Evolutionary conservation across 2,888 invertebrate species (phyloP).

Genomic region (Brenthis daphne): DNA sequence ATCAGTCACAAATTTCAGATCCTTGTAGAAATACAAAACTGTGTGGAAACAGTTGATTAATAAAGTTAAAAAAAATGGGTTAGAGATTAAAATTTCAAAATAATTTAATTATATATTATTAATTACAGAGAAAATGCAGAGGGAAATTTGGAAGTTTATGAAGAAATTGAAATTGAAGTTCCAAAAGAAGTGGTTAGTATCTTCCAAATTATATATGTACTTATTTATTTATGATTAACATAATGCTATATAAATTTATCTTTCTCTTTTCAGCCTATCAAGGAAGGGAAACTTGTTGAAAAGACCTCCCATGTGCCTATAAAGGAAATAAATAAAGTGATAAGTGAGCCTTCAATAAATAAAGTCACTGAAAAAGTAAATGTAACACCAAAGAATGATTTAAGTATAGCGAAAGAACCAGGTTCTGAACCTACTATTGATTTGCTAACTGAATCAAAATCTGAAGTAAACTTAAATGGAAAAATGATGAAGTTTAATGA

Average conservation of each 20-base stretch:
- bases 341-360: constrained; percentile 53
- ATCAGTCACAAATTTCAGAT: no score
- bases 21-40: no score
- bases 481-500: constrained; percentile 71
- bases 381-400: constrained; percentile 47
- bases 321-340: constrained; percentile 59
- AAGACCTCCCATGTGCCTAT: constrained; percentile 60
- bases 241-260: constrained; percentile 5
- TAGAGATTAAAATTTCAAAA: background rate
- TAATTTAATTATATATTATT: background rate
- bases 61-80: no score
- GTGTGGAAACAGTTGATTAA: no score
- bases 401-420: constrained; percentile 46
- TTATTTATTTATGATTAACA: background rate
- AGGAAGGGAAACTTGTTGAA: constrained; percentile 55
- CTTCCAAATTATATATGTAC: constrained; percentile 1
- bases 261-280: constrained; percentile 59
- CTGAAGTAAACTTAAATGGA: constrained; percentile 64
- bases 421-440: constrained; percentile 53
- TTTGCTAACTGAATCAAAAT: constrained; percentile 51
- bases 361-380: constrained; percentile 55
- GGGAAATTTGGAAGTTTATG: constrained; percentile 78
- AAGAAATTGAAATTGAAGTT: constrained; percentile 76
- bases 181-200: constrained; percentile 68
- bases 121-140: constrained; percentile 73